Base-by-base conservation (phyloP, 2,888 invertebrate genomes). In the Machimus rusticus region DNA sequence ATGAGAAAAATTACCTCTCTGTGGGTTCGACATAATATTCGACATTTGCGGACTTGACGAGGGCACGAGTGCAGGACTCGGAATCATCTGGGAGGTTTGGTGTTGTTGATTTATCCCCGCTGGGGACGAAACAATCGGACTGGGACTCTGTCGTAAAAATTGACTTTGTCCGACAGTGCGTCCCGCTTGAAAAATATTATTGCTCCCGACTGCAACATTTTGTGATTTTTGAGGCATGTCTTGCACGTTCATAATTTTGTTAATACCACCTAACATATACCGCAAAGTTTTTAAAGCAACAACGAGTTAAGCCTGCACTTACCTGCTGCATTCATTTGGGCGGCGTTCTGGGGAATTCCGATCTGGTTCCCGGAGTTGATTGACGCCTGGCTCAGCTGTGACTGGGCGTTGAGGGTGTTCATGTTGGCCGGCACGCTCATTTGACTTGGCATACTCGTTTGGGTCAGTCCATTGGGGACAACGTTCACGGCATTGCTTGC, bases 71-170 rank as follows among this genome's bases (percentile, higher is more conserved):
- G 94, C 96, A 89, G 95, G 97, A 90, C 94, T 96, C 89, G 94
- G 95, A 90, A 95, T 96, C 96, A 95, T 95, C 91, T 95, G 95
- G 88, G 94, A 94, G 79, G 91, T 91, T 0, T 91, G 90, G 90
- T 92, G 90, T 81, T 92, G 92, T 1, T 91, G 90, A 0, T 90
- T 93, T 90, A 79, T 93, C 74, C 94, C 94, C 43, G 95, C 96
- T 0, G 95, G 95, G 77, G 96, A 95, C 9, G 95, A 95, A 0
- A 95, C 96, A 0, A 96, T 96, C 0, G 96, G 96, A 19, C 96
- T 96, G 0, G 97, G 97, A 90, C 96, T 97, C 91, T 96, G 97
- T 0, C 96, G 93, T 89, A 97, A 93, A 93, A 96, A 97, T 91
- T 96, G 96, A 89, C 94, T 94, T 4, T 96, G 96, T 0, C 95